Conservation (phyloP, 2,797 vertebrate genomes). For the Pangasius sanitwongsei region DNA sequence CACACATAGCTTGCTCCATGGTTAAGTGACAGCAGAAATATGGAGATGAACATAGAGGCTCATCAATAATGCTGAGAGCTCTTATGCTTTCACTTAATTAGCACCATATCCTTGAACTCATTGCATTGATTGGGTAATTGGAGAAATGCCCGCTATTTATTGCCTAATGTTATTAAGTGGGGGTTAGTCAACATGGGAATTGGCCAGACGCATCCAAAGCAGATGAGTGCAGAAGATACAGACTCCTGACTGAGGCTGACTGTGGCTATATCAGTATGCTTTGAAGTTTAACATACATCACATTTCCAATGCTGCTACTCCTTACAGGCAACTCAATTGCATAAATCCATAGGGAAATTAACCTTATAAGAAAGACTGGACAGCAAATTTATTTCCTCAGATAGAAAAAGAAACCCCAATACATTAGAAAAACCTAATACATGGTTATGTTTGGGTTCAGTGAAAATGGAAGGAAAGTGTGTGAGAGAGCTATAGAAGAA, state of each 20-base stretch:
- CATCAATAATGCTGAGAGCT: constrained; percentile 37
- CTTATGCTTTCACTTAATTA: constrained; percentile 48
- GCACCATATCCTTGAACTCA: constrained; percentile 29
- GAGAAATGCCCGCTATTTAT: constrained; percentile 15
- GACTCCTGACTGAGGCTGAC: neutral
- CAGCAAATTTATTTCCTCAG: neutral
- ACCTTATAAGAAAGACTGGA: neutral
- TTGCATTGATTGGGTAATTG: constrained; percentile 40
- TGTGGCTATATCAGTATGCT: neutral
- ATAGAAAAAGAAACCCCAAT: neutral
- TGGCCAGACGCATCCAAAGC: neutral
- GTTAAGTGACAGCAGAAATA: constrained; percentile 41
- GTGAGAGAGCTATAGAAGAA: neutral
- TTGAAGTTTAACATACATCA: neutral
- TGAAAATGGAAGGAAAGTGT: neutral
- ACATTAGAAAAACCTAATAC: neutral
- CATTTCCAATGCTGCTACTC: neutral
- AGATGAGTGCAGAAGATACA: neutral
- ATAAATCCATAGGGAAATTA: constrained; percentile 32
- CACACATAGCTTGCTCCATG: constrained; percentile 8
- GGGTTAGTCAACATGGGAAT: constrained; percentile 6
- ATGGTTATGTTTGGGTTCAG: neutral
- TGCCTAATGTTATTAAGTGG: constrained; percentile 41
- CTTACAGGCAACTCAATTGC: constrained; percentile 8
- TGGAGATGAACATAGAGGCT: neutral